phyloP scores from a whole-genome alignment of 1,140 invertebrate species.

The Himalopsyche phryganea region DNA sequence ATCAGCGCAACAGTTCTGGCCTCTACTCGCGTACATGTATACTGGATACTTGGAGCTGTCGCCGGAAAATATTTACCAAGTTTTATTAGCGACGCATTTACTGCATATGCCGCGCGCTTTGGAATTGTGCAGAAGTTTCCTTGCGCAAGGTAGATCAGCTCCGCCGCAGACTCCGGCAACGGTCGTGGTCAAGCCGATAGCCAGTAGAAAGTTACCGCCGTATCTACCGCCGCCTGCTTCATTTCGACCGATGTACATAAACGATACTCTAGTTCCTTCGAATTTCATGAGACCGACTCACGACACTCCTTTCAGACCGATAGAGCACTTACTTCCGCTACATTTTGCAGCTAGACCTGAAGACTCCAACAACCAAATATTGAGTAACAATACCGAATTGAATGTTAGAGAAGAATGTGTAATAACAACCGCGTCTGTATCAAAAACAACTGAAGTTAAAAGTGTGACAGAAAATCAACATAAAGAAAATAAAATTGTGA shows the following conservation, averaged over 20 bases:
- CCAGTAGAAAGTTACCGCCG: constrained; percentile 37
- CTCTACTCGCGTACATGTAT: constrained; percentile 73
- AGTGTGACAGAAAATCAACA: too few relatives aligned
- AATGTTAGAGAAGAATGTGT: too few relatives aligned
- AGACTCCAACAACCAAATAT: too few relatives aligned
- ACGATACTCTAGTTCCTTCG: constrained; percentile 37
- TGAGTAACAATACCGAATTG: too few relatives aligned
- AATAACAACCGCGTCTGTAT: too few relatives aligned
- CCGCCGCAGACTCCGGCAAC: constrained; percentile 46
- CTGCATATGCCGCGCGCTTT: constrained; percentile 72
- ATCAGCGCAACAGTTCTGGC: constrained; percentile 66
- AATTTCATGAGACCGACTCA: constrained; percentile 39
- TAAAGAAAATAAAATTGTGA: too few relatives aligned
- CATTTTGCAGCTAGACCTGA: too few relatives aligned
- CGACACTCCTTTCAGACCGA: constrained; percentile 8
- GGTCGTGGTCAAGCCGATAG: constrained; percentile 35
- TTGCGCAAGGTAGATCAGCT: constrained; percentile 8
- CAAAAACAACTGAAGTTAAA: too few relatives aligned
- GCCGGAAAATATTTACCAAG: constrained; percentile 68
- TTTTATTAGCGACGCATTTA: constrained; percentile 68
- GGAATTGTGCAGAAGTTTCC: constrained; percentile 57
- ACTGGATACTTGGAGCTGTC: constrained; percentile 69
- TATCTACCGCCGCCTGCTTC: constrained; percentile 35
- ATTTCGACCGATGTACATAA: constrained; percentile 14
- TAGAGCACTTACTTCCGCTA: too few relatives aligned